A percentile compares a stretch with the other conserved stretches of the same genome.
Conservation (phyloP, 2,888 invertebrate species). For the Tricholauxania praeusta region DNA sequence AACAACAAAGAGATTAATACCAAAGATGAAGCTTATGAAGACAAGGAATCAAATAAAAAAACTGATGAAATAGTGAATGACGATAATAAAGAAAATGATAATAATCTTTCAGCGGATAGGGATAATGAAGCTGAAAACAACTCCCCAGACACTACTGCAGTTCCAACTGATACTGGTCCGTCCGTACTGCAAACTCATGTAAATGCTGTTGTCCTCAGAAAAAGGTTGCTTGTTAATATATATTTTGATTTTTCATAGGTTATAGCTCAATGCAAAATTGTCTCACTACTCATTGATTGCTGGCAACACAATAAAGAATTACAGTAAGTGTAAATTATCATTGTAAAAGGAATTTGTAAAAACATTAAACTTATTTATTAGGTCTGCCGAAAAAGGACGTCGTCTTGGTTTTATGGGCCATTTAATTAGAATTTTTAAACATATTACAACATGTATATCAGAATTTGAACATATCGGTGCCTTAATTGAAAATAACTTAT, state of each 20-base stretch:
- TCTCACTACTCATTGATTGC: conserved; percentile 83
- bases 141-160: conserved; percentile 53
- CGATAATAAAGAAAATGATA: conserved; percentile 31
- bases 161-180: conserved; percentile 53
- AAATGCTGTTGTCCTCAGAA: conserved; percentile 53
- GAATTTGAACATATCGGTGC: conserved; percentile 71
- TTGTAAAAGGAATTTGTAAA: neutral
- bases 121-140: conserved; percentile 37
- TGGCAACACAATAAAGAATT: conserved; percentile 84
- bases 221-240: conserved; percentile 23
- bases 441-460: conserved; percentile 69
- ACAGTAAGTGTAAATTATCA: conserved; percentile 73
- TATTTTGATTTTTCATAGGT: conserved; percentile 70
- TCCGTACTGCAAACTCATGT: conserved; percentile 72
- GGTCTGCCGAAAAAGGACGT: conserved; percentile 70
- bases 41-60: conserved; percentile 32
- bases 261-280: conserved; percentile 81
- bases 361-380: conserved; percentile 51
- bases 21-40: conserved; percentile 6
- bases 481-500: conserved; percentile 70
- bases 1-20: conserved; percentile 28
- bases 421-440: conserved; percentile 73
- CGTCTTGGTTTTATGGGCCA: conserved; percentile 78
- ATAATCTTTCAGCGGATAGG: conserved; percentile 32
- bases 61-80: conserved; percentile 2